Base-by-base conservation (phyloP, 2,113 vertebrate genomes). In the Rhinolophus ferrumequinum region DNA sequence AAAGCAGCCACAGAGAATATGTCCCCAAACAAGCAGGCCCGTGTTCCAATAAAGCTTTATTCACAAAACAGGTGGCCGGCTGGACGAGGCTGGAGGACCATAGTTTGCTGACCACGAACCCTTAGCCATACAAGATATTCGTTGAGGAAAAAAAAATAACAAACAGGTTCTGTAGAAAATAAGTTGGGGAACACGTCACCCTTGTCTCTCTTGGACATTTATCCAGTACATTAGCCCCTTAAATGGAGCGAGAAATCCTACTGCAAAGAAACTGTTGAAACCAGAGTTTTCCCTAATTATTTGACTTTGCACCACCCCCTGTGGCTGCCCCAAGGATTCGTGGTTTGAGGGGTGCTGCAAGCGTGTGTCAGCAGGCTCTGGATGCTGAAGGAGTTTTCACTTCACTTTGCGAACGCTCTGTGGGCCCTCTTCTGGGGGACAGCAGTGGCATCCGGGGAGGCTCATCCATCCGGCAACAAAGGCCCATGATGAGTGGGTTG, bases 321-420 rank as follows among this genome's bases (percentile, higher is more conserved):
- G 8, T 19, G 19, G 15, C 47, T 8, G 6, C 5, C 41, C 50
- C 30, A 35, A 70, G 26, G 50, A 33, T 58, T 19, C 33, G 38
- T 52, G 13, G 33, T 76, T 24, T 6, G 2, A 14, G 8, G 1
- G 10, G 21, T 5, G 1, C 4, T 28, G 6, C 12, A 60, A 47
- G 38, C 2, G 3, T 10, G 38, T n/a, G 9, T 62, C 19, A 38
- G 8, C 13, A 13, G 56, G 35, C 15, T 38, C 75, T 11, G 9
- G 28, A 50, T 64, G 24, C 28, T 84, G 24, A 10, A 47, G 1
- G 0, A 10, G 2, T 12, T 16, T 82, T 76, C 1, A 50, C 1
- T 3, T 52, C 9, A 2, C 6, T 52, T 44, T n/a, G 10, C 28
- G 56, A 52, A n/a, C 9, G 35, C 6, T 41, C 70, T 3, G 0